Conservation (phyloP, 2,113 vertebrate genomes). For the Protomyctophum bolini region DNA sequence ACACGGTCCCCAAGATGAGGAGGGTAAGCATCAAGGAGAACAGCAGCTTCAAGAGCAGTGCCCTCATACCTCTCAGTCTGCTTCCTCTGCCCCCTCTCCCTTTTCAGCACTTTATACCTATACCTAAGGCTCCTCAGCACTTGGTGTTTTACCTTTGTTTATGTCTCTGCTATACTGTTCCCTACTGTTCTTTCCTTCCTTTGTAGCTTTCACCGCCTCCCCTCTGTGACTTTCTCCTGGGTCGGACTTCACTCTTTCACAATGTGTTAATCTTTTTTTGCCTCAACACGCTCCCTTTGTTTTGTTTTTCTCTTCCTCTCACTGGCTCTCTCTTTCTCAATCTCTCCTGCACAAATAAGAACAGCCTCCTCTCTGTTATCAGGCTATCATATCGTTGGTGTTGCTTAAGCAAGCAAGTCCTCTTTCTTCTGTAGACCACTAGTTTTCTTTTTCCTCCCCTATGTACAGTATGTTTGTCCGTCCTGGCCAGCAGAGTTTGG, state of each 20-base stretch:
- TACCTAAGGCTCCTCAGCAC: neutral
- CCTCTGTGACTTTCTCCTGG: neutral
- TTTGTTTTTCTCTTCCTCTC: neutral
- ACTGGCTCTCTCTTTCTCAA: constrained; percentile 21
- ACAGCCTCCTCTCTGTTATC: constrained; percentile 11
- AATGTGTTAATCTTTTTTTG: constrained; percentile 14
- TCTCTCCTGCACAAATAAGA: neutral
- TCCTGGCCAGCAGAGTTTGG: constrained; percentile 4
- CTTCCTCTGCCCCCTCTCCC: neutral
- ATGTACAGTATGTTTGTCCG: neutral
- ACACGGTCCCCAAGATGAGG: constrained; percentile 53
- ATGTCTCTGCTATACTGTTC: neutral
- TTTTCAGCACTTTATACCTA: neutral
- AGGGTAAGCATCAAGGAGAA: constrained; percentile 48
- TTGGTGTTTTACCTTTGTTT: neutral
- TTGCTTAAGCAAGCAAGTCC: constrained; percentile 32
- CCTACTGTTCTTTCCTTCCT: neutral
- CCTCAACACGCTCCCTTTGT: constrained; percentile 6
- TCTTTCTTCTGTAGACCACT: neutral
- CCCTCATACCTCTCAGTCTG: constrained; percentile 52
- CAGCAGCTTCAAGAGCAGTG: constrained; percentile 40
- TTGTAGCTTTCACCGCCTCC: neutral
- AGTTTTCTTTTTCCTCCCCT: constrained; percentile 2
- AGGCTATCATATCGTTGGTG: neutral
- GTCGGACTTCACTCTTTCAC: neutral